Evolutionary conservation across 1,140 invertebrate species (phyloP), one percentile per base, ranked within the genome.

Genomic region (Tetramorium simillimum): DNA sequence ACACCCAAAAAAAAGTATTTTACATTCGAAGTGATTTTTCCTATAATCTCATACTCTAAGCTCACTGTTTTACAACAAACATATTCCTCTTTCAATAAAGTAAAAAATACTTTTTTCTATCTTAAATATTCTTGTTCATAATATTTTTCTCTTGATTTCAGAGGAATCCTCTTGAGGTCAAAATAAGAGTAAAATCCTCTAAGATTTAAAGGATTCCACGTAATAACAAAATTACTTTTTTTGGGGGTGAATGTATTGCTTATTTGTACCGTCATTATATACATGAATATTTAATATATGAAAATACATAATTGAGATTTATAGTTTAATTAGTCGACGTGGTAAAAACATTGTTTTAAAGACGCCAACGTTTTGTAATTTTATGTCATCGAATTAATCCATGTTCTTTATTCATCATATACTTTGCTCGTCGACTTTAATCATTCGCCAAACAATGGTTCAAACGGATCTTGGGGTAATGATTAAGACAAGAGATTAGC

Each of bases 401-500:
- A 16, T 33, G 12, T 18, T 40, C n/a, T 69, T 24, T 46, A 46
- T 16, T 43, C 65, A 28, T 43, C 65, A 28, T 6, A 49, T 69
- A 24, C 12, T 9, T 46, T 16, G 10, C 14, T 49, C 3, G 5
- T 28, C 33, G 24, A 65, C 58, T 78, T 78, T 65, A 78, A 46
- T 65, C 24, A 43, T 14, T 81, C 18, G 24, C 28, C 1, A 37
- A 53, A 80, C 46, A 69, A 69, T 70, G 43, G 18, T 49, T 72
- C 21, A 56, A 40, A 14, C 1, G 63, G 49, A 43, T 72, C 33
- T 62, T 72, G 1, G 28, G 46, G 37, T 7, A 56, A 24, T 58
- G 12, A 82, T 82, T 73, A 60, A 60, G 28, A 46, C 33, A 46
- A 73, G 40, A 46, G 69, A 82, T 82, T 82, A 82, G 65, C 12